Percentiles rank a stretch among this genome's conserved stretches.
These are phyloP conservation scores for Pemphigus obesinymphae DNA, from an alignment of 1,140 invertebrate species.

Conservation along the genomic window DNA sequence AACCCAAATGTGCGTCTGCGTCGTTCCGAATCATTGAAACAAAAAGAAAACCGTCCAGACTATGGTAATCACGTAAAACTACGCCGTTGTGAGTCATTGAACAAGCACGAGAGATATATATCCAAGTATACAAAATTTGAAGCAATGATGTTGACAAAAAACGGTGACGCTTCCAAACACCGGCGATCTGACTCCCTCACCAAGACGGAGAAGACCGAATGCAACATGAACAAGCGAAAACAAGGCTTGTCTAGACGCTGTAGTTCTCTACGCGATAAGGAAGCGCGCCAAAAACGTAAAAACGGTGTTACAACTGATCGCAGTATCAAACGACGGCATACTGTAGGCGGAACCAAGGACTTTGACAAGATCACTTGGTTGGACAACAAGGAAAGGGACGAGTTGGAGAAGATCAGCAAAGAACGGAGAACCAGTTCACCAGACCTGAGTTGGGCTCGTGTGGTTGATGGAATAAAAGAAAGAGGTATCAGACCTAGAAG, in stretches of 20 bases:
- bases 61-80: conserved; percentile 43
- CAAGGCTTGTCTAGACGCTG: conserved; percentile 53
- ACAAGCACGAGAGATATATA: conserved; percentile 49
- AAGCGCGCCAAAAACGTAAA: conserved; percentile 65
- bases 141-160: conserved; percentile 42
- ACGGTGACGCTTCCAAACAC: conserved; percentile 51
- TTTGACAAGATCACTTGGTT: conserved; percentile 64
- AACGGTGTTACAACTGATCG: conserved; percentile 60
- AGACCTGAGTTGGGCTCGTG: conserved; percentile 56
- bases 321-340: conserved; percentile 77
- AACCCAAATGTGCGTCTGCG: conserved; percentile 49
- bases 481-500: conserved; percentile 58
- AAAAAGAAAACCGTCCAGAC: conserved; percentile 52
- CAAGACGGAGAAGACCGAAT: conserved; percentile 77
- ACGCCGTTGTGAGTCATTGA: conserved; percentile 52
- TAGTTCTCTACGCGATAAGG: conserved; percentile 44
- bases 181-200: conserved; percentile 65
- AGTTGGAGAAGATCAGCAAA: conserved; percentile 54
- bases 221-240: conserved; percentile 67
- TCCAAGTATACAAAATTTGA: conserved; percentile 43
- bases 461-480: conserved; percentile 55
- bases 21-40: conserved; percentile 61
- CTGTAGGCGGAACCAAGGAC: conserved; percentile 84
- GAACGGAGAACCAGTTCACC: conserved; percentile 60
- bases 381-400: conserved; percentile 56